These are phyloP conservation scores for Australoheros facetus DNA, from an alignment of 2,797 vertebrate species.

Conservation along the genomic window DNA sequence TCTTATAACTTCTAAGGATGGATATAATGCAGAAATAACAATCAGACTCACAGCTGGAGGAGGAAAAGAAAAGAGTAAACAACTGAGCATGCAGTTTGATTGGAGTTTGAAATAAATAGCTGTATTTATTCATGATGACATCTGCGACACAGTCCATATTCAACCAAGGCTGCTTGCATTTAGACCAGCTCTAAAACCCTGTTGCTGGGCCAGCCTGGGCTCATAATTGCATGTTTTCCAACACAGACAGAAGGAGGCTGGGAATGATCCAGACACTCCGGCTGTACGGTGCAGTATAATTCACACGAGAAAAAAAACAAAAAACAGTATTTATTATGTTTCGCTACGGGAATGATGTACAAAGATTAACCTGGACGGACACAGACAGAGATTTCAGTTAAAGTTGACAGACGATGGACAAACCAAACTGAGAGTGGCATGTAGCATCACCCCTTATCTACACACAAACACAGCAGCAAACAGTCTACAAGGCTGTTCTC, in stretches of 20 bases:
- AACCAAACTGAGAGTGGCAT: background rate
- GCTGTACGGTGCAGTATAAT: background rate
- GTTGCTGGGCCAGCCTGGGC: conserved; percentile 9
- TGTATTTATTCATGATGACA: conserved; percentile 64
- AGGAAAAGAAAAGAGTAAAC: conserved; percentile 19
- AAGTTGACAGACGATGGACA: conserved; percentile 10
- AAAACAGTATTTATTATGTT: conserved; percentile 34
- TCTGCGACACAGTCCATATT: conserved; percentile 52
- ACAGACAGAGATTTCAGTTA: background rate
- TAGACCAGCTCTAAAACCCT: conserved; percentile 32
- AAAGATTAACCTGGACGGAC: background rate
- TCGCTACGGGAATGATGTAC: background rate
- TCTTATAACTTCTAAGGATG: background rate
- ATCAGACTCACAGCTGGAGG: conserved; percentile 9
- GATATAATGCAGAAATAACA: background rate
- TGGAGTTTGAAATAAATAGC: conserved; percentile 30
- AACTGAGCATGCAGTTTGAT: background rate
- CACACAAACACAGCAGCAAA: background rate
- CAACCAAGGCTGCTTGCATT: conserved; percentile 35
- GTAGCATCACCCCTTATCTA: background rate
- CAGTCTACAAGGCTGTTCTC: background rate
- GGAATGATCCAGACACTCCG: conserved; percentile 19
- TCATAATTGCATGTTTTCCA: conserved; percentile 72
- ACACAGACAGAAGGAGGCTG: conserved; percentile 8
- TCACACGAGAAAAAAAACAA: conserved; percentile 26